A percentile compares a stretch with the other conserved stretches of the same genome.
Conservation (phyloP, 2,797 vertebrate genomes). For the Bucorvus abyssinicus region DNA sequence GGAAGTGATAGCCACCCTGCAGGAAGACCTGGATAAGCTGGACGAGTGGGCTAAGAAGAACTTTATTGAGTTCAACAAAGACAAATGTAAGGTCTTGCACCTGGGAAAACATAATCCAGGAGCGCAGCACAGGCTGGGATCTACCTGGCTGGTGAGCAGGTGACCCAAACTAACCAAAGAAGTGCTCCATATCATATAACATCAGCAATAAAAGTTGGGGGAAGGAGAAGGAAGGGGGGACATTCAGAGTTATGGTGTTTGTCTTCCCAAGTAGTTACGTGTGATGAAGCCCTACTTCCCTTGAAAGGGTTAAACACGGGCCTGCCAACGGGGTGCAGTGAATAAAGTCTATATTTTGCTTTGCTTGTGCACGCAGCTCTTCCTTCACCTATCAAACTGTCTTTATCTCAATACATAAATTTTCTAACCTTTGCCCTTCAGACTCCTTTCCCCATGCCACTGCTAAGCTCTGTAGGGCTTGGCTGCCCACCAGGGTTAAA, state of each 20-base stretch:
- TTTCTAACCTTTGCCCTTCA: not conserved
- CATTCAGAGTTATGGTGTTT: not conserved
- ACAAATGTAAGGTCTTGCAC: too few species aligned
- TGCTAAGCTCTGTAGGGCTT: not conserved
- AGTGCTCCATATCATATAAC: not conserved
- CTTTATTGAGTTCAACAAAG: not conserved
- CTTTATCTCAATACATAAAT: not conserved
- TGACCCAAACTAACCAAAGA: too few species aligned
- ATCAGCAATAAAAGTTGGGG: not conserved
- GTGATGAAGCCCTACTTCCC: not conserved
- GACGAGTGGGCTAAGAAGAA: not conserved
- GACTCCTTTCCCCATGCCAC: not conserved
- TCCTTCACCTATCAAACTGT: not conserved
- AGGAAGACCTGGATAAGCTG: not conserved
- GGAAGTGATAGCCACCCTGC: not conserved
- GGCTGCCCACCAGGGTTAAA: not conserved
- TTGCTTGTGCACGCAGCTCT: not conserved
- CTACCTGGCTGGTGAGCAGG: too few species aligned
- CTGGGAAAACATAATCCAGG: not conserved
- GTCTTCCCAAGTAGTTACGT: too few species aligned
- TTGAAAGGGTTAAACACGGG: not conserved
- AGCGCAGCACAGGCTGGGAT: not conserved
- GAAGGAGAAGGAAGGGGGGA: not conserved
- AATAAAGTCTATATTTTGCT: not conserved
- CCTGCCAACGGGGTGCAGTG: not conserved